These are phyloP conservation scores for Zelleria hepariella DNA, from an alignment of 2,888 invertebrate genomes.

Conservation along the genomic window DNA sequence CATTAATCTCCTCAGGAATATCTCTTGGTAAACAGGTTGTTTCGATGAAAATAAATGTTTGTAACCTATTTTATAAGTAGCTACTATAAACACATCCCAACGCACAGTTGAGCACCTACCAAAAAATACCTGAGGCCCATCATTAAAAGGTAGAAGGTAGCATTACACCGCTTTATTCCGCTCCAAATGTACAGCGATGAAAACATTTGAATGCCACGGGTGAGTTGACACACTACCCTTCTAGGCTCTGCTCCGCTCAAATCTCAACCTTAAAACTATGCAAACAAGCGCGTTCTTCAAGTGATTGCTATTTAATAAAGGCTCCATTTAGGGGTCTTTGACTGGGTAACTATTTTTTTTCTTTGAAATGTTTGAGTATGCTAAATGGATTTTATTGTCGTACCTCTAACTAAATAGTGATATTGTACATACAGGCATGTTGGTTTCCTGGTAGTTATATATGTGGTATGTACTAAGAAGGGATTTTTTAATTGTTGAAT, in stretches of 20 bases:
- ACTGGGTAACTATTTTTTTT: background rate
- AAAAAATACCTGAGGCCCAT: constrained; percentile 58
- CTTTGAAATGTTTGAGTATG: background rate
- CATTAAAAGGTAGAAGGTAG: constrained; percentile 24
- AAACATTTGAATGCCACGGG: constrained; percentile 40
- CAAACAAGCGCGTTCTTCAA: background rate
- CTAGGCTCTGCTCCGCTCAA: background rate
- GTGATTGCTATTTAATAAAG: background rate
- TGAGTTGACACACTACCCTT: constrained; percentile 21
- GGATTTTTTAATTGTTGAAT: too few relatives aligned
- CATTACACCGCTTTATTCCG: constrained; percentile 54
- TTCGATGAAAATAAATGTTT: too few relatives aligned
- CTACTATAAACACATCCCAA: too few relatives aligned
- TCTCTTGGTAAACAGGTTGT: too few relatives aligned
- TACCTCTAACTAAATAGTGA: too few relatives aligned
- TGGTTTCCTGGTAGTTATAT: too few relatives aligned
- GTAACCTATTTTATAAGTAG: too few relatives aligned
- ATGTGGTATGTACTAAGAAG: too few relatives aligned
- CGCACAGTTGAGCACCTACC: constrained; percentile 19
- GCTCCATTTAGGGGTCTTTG: background rate
- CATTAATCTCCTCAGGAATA: too few relatives aligned
- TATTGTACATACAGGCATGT: too few relatives aligned
- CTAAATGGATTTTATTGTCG: too few relatives aligned
- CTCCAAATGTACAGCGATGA: constrained; percentile 50
- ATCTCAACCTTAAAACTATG: background rate